Evolutionary conservation across 37 sponge, comb jelly and placozoan species (phyloP).

Genomic region (Halisarca cf. caerulea): DNA sequence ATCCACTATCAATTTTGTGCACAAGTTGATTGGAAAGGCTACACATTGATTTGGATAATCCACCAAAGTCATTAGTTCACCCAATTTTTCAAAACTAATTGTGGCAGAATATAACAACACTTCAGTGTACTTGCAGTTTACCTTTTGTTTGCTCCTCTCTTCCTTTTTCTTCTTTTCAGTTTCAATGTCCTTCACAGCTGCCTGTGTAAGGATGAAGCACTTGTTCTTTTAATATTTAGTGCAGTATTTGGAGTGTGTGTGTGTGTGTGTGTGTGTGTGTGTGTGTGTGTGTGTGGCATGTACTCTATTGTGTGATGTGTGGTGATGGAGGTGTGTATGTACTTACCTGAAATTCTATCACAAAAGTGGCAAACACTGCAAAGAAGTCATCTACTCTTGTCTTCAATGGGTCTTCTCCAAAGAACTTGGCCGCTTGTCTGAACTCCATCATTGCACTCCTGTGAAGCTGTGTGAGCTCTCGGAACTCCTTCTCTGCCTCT

Average conservation of each 20-base stretch:
- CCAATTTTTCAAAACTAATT: no score
- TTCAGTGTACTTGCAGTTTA: not conserved
- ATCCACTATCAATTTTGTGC: no score
- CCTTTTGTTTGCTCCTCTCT: conserved; percentile 14
- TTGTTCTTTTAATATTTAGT: no score
- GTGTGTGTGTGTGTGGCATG: not conserved
- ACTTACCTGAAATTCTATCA: conserved; percentile 64
- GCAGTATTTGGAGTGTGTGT: not conserved
- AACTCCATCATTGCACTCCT: conserved; percentile 59
- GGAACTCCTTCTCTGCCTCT: conserved; percentile 44
- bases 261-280: not conserved
- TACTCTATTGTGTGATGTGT: no score
- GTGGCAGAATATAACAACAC: no score
- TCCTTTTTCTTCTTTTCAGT: conserved; percentile 16
- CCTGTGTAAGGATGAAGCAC: not conserved
- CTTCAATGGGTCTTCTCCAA: conserved; percentile 73
- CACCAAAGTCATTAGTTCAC: no score
- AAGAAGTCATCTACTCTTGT: conserved; percentile 83
- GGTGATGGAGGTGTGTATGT: not conserved
- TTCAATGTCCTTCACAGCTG: conserved; percentile 5
- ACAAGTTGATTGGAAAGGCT: no score
- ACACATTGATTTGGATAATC: no score
- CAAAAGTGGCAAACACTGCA: conserved; percentile 66
- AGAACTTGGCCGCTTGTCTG: conserved; percentile 44
- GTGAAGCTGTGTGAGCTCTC: conserved; percentile 43